Conservation (phyloP, 1,140 invertebrate genomes). For the Sycophaga agraensis region DNA sequence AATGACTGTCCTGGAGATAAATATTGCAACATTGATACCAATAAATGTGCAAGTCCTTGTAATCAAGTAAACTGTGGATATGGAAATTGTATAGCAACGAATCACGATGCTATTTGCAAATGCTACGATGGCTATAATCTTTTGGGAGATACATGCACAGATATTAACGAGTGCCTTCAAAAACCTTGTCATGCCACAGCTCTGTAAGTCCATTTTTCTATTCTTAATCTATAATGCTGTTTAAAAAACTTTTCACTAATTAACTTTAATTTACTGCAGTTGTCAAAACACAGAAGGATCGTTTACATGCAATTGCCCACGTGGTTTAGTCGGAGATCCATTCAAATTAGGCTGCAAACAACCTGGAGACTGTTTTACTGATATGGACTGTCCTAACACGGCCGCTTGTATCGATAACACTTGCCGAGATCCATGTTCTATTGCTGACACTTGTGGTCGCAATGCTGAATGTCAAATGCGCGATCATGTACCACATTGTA, state of each 20-base stretch:
- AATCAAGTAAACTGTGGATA: conserved; percentile 73
- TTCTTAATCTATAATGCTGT: not conserved
- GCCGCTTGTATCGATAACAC: conserved; percentile 75
- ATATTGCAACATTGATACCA: conserved; percentile 70
- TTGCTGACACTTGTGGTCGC: conserved; percentile 66
- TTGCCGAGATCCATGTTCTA: conserved; percentile 80
- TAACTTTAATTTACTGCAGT: conserved; percentile 39
- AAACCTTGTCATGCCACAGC: conserved; percentile 79
- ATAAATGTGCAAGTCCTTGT: conserved; percentile 82
- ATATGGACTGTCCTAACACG: conserved; percentile 76
- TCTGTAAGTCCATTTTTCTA: conserved; percentile 53
- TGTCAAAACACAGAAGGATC: conserved; percentile 79
- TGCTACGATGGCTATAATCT: conserved; percentile 76
- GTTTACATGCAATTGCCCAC: conserved; percentile 72
- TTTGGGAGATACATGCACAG: conserved; percentile 69
- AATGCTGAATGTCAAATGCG: conserved; percentile 73
- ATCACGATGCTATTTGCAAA: conserved; percentile 71
- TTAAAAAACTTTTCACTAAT: too few relatives aligned
- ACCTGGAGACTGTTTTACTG: conserved; percentile 78
- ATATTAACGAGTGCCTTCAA: conserved; percentile 78
- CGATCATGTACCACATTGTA: conserved; percentile 71
- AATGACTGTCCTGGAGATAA: conserved; percentile 75
- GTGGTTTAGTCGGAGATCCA: conserved; percentile 79
- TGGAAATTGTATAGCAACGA: conserved; percentile 68
- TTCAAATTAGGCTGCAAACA: conserved; percentile 67